Evolutionary conservation across 2,113 vertebrate genomes (phyloP), one percentile per base, ranked within the genome.

Genomic region (Pygoscelis adeliae): DNA sequence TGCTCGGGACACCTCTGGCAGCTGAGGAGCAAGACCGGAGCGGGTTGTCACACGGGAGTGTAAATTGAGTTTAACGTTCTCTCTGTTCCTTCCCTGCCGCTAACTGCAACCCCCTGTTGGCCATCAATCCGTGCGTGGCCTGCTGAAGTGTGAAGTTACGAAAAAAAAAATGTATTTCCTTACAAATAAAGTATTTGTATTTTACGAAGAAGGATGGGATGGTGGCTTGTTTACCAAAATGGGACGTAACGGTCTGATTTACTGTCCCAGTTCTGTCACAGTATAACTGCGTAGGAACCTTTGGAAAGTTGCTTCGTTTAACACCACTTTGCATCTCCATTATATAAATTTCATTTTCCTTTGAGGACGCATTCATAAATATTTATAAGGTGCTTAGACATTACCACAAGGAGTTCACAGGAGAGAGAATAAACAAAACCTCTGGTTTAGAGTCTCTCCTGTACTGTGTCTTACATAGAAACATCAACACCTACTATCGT

Each of bases 361-460:
- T 70, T 92, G 78, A 94, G 82, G 22, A 88, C 16, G 23, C 8
- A 38, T 3, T 44, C 25, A 86, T 95, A 93, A 93, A 85, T 93
- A 95, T 77, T 90, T 95, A 76, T 83, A 56, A 94, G 42, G 59
- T 80, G 30, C n/a, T 92, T 73, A 90, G 25, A 61, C 42, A 73
- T 69, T 80, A 69, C 62, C 83, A 70, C 16, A 73, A 79, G 44
- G 22, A 72, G 42, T 46, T 81, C 36, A 85, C 5, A 32, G 11
- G 19, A 84, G 17, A 81, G 44, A 63, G 21, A 81, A 89, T n/a
- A 84, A 89, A 87, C 36, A 70, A 93, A 78, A 38, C 11, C 22
- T 92, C n/a, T 79, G 19, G 30, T 76, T 84, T 38, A 89, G 55
- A 62, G 26, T 47, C 55, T 71, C 44, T 74, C 56, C 29, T 67